These are phyloP conservation scores for Grammomys surdaster DNA, from an alignment of 2,113 vertebrate species.

Conservation along the genomic window DNA sequence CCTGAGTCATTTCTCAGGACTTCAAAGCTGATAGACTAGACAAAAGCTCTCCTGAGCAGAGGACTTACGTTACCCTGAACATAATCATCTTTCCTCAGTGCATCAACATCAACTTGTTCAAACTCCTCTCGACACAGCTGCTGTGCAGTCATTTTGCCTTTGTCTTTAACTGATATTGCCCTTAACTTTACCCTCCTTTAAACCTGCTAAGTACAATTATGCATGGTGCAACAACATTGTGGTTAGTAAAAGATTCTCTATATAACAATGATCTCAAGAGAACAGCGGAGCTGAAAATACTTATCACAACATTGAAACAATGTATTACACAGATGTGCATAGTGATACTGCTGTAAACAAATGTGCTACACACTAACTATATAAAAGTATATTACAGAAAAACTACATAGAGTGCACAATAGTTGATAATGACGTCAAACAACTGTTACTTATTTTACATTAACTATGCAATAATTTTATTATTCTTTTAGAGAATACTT, in stretches of 20 bases:
- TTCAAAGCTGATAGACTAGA: not conserved
- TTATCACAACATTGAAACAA: not conserved
- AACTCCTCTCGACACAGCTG: not conserved
- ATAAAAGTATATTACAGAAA: not conserved
- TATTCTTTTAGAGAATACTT: not conserved
- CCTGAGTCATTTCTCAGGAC: not conserved
- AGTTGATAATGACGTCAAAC: not conserved
- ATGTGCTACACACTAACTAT: not conserved
- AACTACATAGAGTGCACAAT: no score
- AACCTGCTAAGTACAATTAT: not conserved
- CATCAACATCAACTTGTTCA: not conserved
- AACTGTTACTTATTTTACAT: not conserved
- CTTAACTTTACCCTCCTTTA: not conserved
- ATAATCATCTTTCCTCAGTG: not conserved
- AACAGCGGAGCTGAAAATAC: not conserved
- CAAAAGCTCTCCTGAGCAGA: not conserved
- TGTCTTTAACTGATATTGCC: not conserved
- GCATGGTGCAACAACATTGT: not conserved
- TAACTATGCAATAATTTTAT: not conserved
- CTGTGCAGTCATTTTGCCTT: not conserved
- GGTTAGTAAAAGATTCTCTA: not conserved
- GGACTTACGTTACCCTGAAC: not conserved
- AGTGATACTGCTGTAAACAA: not conserved
- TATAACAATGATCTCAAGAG: not conserved
- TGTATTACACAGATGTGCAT: not conserved